Evolutionary conservation across 2,797 vertebrate species (phyloP).

Genomic region (Arnoldichthys spilopterus): DNA sequence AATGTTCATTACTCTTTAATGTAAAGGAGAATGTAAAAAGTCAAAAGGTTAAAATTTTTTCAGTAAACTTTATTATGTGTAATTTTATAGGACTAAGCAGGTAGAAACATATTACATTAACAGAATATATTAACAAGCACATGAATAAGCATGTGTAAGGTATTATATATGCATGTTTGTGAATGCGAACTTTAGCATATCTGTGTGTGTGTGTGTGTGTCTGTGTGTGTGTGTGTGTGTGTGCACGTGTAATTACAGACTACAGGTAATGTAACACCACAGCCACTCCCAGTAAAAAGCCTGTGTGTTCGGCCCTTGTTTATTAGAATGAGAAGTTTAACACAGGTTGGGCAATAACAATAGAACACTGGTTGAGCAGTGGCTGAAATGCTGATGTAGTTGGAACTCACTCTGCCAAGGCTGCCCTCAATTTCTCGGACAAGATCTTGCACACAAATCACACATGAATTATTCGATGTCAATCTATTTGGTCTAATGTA

Average conservation of each 20-base stretch:
- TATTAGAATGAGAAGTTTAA: conserved; percentile 58
- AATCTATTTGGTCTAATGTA: too few species aligned
- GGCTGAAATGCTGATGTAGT: conserved; percentile 28
- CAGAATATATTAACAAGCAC: too few species aligned
- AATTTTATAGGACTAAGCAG: too few species aligned
- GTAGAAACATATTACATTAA: too few species aligned
- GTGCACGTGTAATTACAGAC: conserved; percentile 69
- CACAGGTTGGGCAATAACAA: conserved; percentile 43
- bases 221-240: conserved; percentile 36
- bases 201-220: conserved; percentile 15
- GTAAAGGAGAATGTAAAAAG: too few species aligned
- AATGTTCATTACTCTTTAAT: too few species aligned
- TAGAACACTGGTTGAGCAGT: conserved; percentile 40
- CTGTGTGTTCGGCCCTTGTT: conserved; percentile 70
- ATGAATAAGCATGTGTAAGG: too few species aligned
- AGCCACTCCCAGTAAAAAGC: conserved; percentile 70
- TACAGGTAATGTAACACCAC: conserved; percentile 73
- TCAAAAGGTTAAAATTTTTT: too few species aligned
- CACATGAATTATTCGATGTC: not conserved
- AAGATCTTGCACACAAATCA: not conserved
- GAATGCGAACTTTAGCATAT: too few species aligned
- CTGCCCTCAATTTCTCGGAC: not conserved
- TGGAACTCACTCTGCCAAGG: not conserved
- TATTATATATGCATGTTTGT: too few species aligned
- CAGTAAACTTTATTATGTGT: too few species aligned